A percentile compares a stretch with the other conserved stretches of the same genome.
These are phyloP conservation scores for Lophius piscatorius DNA, from an alignment of 2,113 vertebrate species.

Conservation along the genomic window DNA sequence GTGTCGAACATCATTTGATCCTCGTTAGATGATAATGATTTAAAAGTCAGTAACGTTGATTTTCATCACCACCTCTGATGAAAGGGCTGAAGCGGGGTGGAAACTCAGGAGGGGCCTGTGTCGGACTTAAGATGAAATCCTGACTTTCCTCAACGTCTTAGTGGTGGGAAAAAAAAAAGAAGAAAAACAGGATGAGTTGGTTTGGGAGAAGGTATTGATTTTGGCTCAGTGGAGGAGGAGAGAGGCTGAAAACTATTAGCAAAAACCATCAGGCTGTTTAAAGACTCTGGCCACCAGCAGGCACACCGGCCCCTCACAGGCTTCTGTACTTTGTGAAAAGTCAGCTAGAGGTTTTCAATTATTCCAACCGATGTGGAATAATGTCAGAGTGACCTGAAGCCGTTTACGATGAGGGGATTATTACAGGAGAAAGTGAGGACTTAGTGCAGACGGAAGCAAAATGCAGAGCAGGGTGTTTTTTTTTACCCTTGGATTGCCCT, in stretches of 20 bases:
- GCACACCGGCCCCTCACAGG: constrained; percentile 35
- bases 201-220: constrained; percentile 33
- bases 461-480: constrained; percentile 77
- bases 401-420: constrained; percentile 53
- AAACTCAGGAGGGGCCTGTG: too few species aligned
- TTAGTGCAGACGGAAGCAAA: constrained; percentile 72
- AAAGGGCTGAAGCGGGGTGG: too few species aligned
- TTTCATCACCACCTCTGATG: too few species aligned
- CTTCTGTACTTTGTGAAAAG: constrained; percentile 39
- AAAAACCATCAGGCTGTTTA: constrained; percentile 44
- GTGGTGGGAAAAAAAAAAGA: not conserved
- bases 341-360: constrained; percentile 61
- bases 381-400: constrained; percentile 59
- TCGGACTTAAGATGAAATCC: too few species aligned
- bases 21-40: too few species aligned
- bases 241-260: constrained; percentile 36
- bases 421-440: constrained; percentile 57
- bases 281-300: constrained; percentile 28
- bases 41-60: too few species aligned
- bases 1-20: too few species aligned
- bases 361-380: constrained; percentile 62
- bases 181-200: constrained; percentile 31
- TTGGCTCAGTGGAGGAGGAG: not conserved
- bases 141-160: too few species aligned
- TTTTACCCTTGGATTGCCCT: constrained; percentile 94